Base-by-base conservation (phyloP, 1,140 invertebrate genomes). In the Gryon sp. region DNA sequence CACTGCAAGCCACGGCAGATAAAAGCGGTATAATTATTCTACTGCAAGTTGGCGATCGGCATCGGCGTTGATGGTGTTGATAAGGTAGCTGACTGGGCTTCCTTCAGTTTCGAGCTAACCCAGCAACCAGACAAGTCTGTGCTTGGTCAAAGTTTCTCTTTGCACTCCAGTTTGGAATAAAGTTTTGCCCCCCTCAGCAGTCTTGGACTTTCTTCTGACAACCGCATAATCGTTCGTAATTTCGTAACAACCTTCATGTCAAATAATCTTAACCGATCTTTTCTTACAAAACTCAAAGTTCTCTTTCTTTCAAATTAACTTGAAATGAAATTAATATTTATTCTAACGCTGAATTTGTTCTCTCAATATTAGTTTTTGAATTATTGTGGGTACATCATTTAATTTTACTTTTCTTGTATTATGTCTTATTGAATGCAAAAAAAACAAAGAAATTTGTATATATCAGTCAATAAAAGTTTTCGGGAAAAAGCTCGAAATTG, bases 1-100 rank as follows among this genome's bases (percentile, higher is more conserved):
- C 48, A 76, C 22, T 40, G 41, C 26, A 40, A n/a, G 62, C 43
- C 63, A 41, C 60, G 48, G 28, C 52, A 74, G 76, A 87, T 82
- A 86, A 87, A 86, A 85, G 85, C 81, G 59, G 72, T 80, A 75
- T 83, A 86, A 86, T 86, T 86, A 86, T 85, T 79, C 83, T 70
- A 73, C 59, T 36, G 74, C 70, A 75, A 70, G 52, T 77, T 70
- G 76, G 50, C 62, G 45, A 69, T 73, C 72, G 70, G 65, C 45
- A 50, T 70, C 52, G 41, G 53, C 50, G 68, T 52, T 65, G 45
- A 75, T 53, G 50, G 41, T 69, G 66, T 62, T 79, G 79, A 80
- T 55, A 76, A 74, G 72, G 68, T 69, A 77, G 84, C 85, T 86
- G 85, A 86, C 83, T 84, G 79, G 83, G 83, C 83, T 86, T 86